phyloP scores from a whole-genome alignment of 2,113 vertebrate genomes.

The Tylochromis polylepis region DNA sequence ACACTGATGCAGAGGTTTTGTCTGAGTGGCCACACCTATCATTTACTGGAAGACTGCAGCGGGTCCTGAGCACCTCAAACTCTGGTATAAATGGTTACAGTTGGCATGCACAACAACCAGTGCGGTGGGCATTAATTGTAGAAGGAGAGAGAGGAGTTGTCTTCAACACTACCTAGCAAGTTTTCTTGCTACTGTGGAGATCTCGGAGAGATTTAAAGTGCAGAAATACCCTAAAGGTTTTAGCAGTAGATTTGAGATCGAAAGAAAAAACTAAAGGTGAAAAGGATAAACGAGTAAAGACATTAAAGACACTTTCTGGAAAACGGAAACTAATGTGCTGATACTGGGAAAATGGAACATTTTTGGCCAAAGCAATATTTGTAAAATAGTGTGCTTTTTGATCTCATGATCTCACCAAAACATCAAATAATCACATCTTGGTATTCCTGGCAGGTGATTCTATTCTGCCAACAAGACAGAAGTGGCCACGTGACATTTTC shows the following conservation, averaged over 20 bases:
- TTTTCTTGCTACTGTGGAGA: conserved; percentile 18
- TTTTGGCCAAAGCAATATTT: not conserved
- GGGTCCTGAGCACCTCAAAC: not conserved
- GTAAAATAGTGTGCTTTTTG: not conserved
- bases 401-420: not conserved
- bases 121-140: not conserved
- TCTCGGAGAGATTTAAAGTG: conserved; percentile 28
- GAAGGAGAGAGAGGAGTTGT: conserved; percentile 13
- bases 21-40: accelerated
- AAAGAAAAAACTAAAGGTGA: not conserved
- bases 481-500: not conserved
- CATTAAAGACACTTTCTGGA: not conserved
- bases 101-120: not conserved
- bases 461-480: not conserved
- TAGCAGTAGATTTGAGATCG: conserved; percentile 6
- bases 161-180: conserved; percentile 6
- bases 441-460: not conserved
- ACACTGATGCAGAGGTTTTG: not conserved
- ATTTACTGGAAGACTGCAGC: not conserved
- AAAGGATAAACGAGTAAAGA: not conserved
- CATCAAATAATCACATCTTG: not conserved
- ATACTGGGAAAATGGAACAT: not conserved
- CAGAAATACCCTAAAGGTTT: conserved; percentile 8
- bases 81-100: not conserved
- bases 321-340: not conserved